Evolutionary conservation across 2,113 vertebrate species (phyloP), one percentile per base, ranked within the genome.

Genomic region (Eretmochelys imbricata): DNA sequence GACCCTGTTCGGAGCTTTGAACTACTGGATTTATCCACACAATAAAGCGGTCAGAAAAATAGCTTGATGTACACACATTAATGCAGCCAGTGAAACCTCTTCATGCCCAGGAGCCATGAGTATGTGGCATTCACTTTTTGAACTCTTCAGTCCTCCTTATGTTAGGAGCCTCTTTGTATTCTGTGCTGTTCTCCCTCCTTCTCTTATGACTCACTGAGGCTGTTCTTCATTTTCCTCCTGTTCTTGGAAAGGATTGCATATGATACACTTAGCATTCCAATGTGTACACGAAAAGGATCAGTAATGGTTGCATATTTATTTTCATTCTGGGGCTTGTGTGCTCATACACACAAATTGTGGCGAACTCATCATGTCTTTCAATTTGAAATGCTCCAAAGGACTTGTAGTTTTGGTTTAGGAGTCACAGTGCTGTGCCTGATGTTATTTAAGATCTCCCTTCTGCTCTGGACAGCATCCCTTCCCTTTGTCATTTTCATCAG

Each of bases 311-410:
- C 46, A 46, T 9, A 69, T 8, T 69, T 69, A 31, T 31, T 65
- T 65, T 65, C 16, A 35, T 8, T 31, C 31, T 65, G 59, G 14
- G 3, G 14, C 25, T 57, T 17, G 31, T 65, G 59, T 31, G 13
- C 0, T 0, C 72, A 54, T 54, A 46, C 5, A 49, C 0, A 0
- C 13, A 25, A 57, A 17, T 50, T 50, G 49, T 38, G 72, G 51
- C 22, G 35, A 72, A 35, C 29, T 80, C 78, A 80, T 42, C 19
- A 27, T 80, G 49, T 62, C 35, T 59, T 6, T 35, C 46, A 19
- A 38, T 76, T 29, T 2, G 5, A 80, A 87, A 46, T 29, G 0
- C 19, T 46, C 53, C 35, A 35, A 49, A 94, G 42, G 6, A 51
- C 4, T 17, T 19, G 29, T 16, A 53, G 1, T 5, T 13, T 5